phyloP scores from a whole-genome alignment of 2,888 invertebrate genomes.

The Steinernema carpocapsae region DNA sequence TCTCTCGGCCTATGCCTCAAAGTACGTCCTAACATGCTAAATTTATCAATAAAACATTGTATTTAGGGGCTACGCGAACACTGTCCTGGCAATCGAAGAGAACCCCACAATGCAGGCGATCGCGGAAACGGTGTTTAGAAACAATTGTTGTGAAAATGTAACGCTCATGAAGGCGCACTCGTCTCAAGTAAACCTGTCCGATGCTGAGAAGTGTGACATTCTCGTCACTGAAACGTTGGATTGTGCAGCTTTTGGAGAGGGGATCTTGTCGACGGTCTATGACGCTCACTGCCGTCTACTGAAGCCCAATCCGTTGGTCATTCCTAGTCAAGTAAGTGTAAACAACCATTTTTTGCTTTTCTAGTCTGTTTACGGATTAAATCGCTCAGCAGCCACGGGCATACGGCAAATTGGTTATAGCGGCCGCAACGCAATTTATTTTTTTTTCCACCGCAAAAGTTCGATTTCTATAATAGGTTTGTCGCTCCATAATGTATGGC shows the following conservation, averaged over 20 bases:
- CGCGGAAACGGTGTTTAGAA: constrained; percentile 35
- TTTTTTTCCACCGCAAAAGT: too few species aligned
- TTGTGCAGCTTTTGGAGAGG: constrained; percentile 42
- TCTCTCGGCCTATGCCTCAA: constrained; percentile 24
- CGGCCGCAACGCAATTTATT: too few species aligned
- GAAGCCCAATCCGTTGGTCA: constrained; percentile 33
- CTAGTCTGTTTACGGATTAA: too few species aligned
- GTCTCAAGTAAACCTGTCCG: constrained; percentile 19
- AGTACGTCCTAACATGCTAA: not conserved
- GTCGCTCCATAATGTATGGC: too few species aligned
- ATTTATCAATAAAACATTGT: not conserved
- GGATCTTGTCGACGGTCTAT: constrained; percentile 37
- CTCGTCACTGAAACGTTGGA: constrained; percentile 43
- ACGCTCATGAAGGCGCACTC: constrained; percentile 39
- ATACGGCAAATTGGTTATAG: too few species aligned
- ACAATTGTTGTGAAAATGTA: constrained; percentile 35
- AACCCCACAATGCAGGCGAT: constrained; percentile 21
- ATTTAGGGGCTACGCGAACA: not conserved
- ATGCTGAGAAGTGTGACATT: constrained; percentile 34
- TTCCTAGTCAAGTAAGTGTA: constrained; percentile 40
- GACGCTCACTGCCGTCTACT: constrained; percentile 41
- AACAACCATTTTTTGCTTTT: not conserved
- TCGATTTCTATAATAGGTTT: too few species aligned
- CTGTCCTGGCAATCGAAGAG: not conserved
- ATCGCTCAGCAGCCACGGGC: too few species aligned